Evolutionary conservation across 2,797 vertebrate species (phyloP).

Genomic region (Oreochromis mossambicus): DNA sequence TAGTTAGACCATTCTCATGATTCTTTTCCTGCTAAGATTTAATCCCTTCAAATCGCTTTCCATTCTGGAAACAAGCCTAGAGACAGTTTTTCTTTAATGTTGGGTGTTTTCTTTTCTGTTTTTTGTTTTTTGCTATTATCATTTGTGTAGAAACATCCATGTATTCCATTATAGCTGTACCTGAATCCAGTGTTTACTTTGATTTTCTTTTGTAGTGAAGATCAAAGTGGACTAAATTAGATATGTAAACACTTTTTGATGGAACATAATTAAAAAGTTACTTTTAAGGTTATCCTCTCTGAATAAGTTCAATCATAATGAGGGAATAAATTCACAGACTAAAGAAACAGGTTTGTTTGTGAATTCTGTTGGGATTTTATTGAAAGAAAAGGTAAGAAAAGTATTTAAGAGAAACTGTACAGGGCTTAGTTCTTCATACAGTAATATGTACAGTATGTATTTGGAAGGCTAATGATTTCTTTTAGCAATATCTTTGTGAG

Average conservation of each 20-base stretch:
- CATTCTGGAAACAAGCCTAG: conserved; percentile 17
- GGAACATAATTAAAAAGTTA: conserved; percentile 65
- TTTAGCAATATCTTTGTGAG: not conserved
- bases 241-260: conserved; percentile 68
- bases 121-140: not conserved
- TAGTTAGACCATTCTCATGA: conserved; percentile 52
- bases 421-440: conserved; percentile 1
- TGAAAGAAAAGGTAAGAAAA: conserved; percentile 47
- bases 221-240: conserved; percentile 72
- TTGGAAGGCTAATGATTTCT: conserved; percentile 4
- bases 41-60: not conserved
- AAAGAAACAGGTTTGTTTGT: conserved; percentile 54
- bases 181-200: conserved; percentile 49
- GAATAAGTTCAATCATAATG: conserved; percentile 74
- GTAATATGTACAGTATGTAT: not conserved
- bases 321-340: conserved; percentile 61
- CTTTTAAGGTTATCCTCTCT: conserved; percentile 62
- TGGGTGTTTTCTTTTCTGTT: conserved; percentile 2
- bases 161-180: conserved; percentile 22
- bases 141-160: conserved; percentile 25
- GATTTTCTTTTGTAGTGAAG: conserved; percentile 61
- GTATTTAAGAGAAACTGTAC: conserved; percentile 27
- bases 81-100: conserved; percentile 36
- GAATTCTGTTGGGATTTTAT: conserved; percentile 51
- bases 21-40: conserved; percentile 33